These are phyloP conservation scores for Zoanthus solanderi DNA, from an alignment of 92 coral and sea anemone genomes.

Conservation along the genomic window DNA sequence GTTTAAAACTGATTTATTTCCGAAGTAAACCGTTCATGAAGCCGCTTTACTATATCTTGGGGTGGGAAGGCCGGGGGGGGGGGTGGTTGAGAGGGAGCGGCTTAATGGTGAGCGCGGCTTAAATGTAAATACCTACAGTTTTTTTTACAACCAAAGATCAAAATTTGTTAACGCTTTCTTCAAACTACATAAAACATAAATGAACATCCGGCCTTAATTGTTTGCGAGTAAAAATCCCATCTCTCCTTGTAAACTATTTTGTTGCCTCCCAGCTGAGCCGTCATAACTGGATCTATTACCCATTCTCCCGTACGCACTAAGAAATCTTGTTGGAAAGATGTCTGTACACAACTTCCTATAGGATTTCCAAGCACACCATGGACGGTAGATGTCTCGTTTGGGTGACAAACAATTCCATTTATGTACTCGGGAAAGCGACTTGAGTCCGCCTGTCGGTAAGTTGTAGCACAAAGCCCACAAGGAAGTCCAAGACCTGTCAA, in stretches of 20 bases:
- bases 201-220: constrained; percentile 8
- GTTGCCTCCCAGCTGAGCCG: constrained; percentile 4
- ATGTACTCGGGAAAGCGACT: constrained; percentile 28
- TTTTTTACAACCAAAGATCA: no score
- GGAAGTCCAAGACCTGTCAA: constrained; percentile 23
- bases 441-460: neutral
- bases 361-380: neutral
- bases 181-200: neutral
- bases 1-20: no score
- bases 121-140: no score
- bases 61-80: no score
- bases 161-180: neutral
- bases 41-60: no score
- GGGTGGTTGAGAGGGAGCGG: no score
- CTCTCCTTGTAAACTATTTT: neutral
- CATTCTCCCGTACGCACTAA: constrained; percentile 35
- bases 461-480: constrained; percentile 28
- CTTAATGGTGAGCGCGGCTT: no score
- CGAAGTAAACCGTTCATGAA: no score
- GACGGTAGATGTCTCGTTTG: constrained; percentile 8
- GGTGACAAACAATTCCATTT: constrained; percentile 29
- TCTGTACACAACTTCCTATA: constrained; percentile 10
- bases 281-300: constrained; percentile 1
- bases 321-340: constrained; percentile 12
- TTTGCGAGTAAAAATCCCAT: constrained; percentile 6